These are phyloP conservation scores for Danio tinwini DNA, from an alignment of 2,797 vertebrate species.

Conservation along the genomic window DNA sequence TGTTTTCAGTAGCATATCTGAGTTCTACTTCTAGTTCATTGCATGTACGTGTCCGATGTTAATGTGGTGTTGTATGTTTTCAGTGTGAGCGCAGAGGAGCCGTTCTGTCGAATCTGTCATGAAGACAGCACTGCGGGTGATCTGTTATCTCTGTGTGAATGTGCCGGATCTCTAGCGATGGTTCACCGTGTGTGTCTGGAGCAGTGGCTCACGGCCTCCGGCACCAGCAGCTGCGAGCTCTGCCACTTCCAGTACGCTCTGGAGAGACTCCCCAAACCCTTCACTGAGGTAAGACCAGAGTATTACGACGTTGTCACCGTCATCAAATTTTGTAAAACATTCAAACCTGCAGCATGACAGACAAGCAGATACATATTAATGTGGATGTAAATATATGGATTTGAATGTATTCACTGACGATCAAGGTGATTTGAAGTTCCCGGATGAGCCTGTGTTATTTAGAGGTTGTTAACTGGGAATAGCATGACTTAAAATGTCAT, in stretches of 20 bases:
- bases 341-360: too few relatives aligned
- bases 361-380: too few relatives aligned
- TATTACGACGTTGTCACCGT: too few relatives aligned
- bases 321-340: too few relatives aligned
- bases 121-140: slow-evolving; percentile 63
- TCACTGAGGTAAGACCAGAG: slow-evolving; percentile 68
- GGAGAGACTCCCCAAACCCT: slow-evolving; percentile 70
- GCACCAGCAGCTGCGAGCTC: slow-evolving; percentile 76
- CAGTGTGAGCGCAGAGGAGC: slow-evolving; percentile 65
- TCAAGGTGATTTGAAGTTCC: too few relatives aligned
- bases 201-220: slow-evolving; percentile 75
- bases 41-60: too few relatives aligned
- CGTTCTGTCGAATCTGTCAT: slow-evolving; percentile 78
- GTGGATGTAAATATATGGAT: too few relatives aligned
- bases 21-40: not conserved
- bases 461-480: too few relatives aligned
- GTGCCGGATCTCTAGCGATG: slow-evolving; percentile 72
- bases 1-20: not conserved
- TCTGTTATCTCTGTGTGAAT: slow-evolving; percentile 75
- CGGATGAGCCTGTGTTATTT: too few relatives aligned
- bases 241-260: slow-evolving; percentile 74
- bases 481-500: too few relatives aligned
- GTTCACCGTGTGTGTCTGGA: slow-evolving; percentile 76
- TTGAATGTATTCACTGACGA: too few relatives aligned
- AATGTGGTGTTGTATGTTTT: slow-evolving; percentile 15